A percentile compares a stretch with the other conserved stretches of the same genome.
phyloP scores from a whole-genome alignment of 2,797 vertebrate genomes.

The Cercopithecus petaurista region DNA sequence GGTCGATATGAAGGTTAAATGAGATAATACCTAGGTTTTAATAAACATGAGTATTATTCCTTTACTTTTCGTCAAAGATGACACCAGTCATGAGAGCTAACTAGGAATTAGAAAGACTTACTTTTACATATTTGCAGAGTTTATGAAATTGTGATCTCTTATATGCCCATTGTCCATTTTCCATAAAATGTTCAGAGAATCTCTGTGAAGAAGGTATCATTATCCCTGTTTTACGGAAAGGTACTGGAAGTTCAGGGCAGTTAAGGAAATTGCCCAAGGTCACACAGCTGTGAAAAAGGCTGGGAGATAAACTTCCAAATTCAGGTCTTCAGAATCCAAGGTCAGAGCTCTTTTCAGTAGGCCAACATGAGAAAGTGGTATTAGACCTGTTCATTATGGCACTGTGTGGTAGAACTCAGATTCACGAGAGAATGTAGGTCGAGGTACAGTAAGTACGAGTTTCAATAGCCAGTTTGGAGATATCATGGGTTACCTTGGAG shows the following conservation, averaged over 20 bases:
- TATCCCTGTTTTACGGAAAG: not conserved
- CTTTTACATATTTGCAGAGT: not conserved
- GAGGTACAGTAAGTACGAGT: not conserved
- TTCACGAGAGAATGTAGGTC: not conserved
- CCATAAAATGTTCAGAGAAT: not conserved
- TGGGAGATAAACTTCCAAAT: not conserved
- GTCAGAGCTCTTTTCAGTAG: not conserved
- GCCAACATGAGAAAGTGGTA: not conserved
- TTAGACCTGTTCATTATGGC: not conserved
- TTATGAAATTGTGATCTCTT: not conserved
- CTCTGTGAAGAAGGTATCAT: not conserved
- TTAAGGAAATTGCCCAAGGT: not conserved
- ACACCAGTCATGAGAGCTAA: not conserved
- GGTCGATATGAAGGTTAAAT: not conserved
- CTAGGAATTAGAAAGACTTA: not conserved
- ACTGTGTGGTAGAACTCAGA: not conserved
- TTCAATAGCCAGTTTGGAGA: not conserved
- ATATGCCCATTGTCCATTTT: not conserved
- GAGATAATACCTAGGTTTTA: not conserved
- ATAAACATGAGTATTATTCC: not conserved
- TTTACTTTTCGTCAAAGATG: not conserved
- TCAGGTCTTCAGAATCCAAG: not conserved
- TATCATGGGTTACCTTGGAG: not conserved
- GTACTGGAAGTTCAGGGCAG: not conserved
- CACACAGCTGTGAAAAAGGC: not conserved